A percentile compares a stretch with the other conserved stretches of the same genome.
phyloP scores from a whole-genome alignment of 2,797 vertebrate genomes.

The Malacoctenus gilli region DNA sequence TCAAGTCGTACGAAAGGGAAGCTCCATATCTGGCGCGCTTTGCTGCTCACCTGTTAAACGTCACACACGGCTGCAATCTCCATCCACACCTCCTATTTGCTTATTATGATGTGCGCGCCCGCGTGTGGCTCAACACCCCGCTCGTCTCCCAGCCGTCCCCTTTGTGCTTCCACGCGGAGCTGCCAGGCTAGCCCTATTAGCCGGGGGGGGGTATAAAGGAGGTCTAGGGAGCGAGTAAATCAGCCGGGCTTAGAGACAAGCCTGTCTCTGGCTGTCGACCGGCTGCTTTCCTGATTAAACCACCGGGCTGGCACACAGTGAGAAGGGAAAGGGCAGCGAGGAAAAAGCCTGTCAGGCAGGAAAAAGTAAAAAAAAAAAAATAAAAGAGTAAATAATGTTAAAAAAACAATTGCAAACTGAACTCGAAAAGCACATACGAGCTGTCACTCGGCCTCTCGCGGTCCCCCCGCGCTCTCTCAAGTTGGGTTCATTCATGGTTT shows the following conservation, averaged over 20 bases:
- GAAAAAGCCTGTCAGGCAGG: slow-evolving; percentile 23
- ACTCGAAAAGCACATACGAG: slow-evolving; percentile 28
- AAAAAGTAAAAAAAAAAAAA: not conserved
- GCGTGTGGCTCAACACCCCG: slow-evolving; percentile 8
- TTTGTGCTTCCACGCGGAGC: slow-evolving; percentile 23
- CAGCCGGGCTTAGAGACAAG: slow-evolving; percentile 54
- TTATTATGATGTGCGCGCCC: not conserved
- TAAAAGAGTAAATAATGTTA: not conserved
- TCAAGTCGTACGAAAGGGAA: not conserved
- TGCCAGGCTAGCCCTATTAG: slow-evolving; percentile 44
- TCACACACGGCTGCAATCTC: no score
- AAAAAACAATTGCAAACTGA: slow-evolving; percentile 17
- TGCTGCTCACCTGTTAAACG: not conserved
- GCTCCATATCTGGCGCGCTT: not conserved
- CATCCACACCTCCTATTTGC: no score
- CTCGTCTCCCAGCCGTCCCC: no score
- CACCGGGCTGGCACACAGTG: slow-evolving; percentile 22
- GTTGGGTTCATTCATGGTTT: no score
- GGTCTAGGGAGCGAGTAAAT: slow-evolving; percentile 53
- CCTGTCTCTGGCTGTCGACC: slow-evolving; percentile 40
- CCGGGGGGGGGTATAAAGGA: slow-evolving; percentile 41
- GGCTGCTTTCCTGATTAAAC: slow-evolving; percentile 73
- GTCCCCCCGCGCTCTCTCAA: slow-evolving; percentile 19
- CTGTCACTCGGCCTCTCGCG: slow-evolving; percentile 18
- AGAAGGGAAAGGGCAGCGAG: slow-evolving; percentile 28